Base-by-base conservation (phyloP, 35 echinoderm and acorn worm genomes). In the Apostichopus californicus region DNA sequence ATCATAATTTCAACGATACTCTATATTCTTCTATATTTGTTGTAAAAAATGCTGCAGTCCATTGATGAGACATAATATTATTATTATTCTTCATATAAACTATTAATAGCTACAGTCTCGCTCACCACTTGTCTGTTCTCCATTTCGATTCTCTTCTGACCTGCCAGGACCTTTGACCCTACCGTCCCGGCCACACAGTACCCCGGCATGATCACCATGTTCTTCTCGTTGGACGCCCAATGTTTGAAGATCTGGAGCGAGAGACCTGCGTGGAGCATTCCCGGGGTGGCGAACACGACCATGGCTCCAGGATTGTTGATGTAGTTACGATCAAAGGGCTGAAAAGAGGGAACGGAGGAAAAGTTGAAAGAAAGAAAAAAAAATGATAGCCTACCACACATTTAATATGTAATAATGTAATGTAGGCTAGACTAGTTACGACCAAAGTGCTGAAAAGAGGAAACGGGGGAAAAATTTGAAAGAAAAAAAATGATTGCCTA, bases 121-220 rank as follows among this genome's bases (percentile, higher is more conserved):
- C 94, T 84, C 80, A 99, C 97, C 57, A 94, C 78, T 88, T 96
- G 95, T 93, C 92, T 92, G 57, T 96, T 99, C 54, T 99, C 97
- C 93, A 99, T 23, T 82, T 94, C 93, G 6, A 96, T 95, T 79
- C 92, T 99, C 61, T 94, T 99, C 78, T 94, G 91, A 0, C 95
- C 95, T 34, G 88, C 91, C 12, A 98, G 86, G 18, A 99, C 90
- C 85, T 99, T 96, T 14, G 91, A 92, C 5, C 97, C 97, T 9
- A 99, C 97, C 3, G 97, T 99, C 2, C 97, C 97, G 4, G 97
- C 97, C 22, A 99, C 97, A 71, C 97, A 99, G 77, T 99, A 99
- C 0, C 97, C 97, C 5, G 97, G 97, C 97, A 99, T 99, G 78
- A 99, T 99, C 13, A 99, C 95, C 97, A 99, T 99, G 92, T 99